These are phyloP conservation scores for Tachycineta bicolor DNA, from an alignment of 2,113 vertebrate genomes.

Conservation along the genomic window DNA sequence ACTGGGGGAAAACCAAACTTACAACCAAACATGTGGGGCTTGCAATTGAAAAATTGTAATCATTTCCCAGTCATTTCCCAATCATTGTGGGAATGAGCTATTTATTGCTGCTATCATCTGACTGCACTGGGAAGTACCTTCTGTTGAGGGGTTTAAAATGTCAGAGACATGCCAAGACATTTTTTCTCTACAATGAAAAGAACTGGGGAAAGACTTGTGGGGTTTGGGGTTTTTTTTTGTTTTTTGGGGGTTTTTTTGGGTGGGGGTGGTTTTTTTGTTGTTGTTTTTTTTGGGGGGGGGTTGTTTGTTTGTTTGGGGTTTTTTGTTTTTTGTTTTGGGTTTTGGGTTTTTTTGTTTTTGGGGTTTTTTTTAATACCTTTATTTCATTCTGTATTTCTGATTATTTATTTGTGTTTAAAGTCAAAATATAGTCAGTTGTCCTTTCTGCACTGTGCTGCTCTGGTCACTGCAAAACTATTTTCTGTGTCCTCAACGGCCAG, in stretches of 20 bases:
- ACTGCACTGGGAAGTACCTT: neutral
- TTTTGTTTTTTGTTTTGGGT: too few species aligned
- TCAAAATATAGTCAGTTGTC: neutral
- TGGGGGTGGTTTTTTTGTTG: too few species aligned
- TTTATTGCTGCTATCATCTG: neutral
- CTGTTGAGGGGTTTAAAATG: neutral
- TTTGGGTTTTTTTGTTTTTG: neutral
- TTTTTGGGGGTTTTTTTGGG: too few species aligned
- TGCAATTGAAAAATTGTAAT: neutral
- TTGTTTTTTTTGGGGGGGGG: too few species aligned
- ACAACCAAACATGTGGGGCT: neutral
- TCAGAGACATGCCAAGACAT: neutral
- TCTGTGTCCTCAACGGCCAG: neutral
- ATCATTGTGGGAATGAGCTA: neutral
- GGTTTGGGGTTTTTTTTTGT: neutral
- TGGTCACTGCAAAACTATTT: neutral
- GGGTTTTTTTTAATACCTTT: neutral
- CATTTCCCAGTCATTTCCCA: neutral
- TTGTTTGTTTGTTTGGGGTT: too few species aligned
- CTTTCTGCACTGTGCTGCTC: neutral
- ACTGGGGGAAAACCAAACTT: neutral
- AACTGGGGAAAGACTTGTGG: neutral
- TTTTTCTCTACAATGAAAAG: neutral
- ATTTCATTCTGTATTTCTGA: neutral
- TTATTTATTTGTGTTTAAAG: neutral